A percentile compares a stretch with the other conserved stretches of the same genome.
phyloP scores from a whole-genome alignment of 2,797 vertebrate species.

The Galagoides demidoff region DNA sequence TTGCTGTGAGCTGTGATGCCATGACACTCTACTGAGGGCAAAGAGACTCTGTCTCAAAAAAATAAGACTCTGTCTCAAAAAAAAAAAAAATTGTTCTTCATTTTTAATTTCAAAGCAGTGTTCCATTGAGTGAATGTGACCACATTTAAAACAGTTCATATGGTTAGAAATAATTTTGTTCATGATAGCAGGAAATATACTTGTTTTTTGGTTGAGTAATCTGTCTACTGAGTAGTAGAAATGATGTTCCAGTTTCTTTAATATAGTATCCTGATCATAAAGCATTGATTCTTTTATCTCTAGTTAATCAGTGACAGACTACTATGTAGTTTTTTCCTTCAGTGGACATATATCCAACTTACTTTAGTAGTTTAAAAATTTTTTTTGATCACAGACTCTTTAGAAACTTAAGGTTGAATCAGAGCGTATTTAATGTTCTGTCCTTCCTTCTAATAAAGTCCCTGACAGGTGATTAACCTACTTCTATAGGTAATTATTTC shows the following conservation, averaged over 20 bases:
- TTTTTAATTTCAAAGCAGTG: constrained; percentile 33
- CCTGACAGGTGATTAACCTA: not conserved
- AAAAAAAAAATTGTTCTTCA: not conserved
- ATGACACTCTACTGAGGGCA: no score
- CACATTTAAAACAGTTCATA: not conserved
- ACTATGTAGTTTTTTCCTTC: not conserved
- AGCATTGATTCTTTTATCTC: not conserved
- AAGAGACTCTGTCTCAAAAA: no score
- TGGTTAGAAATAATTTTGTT: constrained; percentile 12
- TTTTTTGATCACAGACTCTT: constrained; percentile 28
- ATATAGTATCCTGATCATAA: not conserved
- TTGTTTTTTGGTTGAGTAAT: not conserved
- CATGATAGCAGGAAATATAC: not conserved
- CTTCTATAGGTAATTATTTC: not conserved
- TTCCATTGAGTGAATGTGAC: not conserved
- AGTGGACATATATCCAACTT: not conserved
- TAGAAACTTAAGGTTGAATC: not conserved
- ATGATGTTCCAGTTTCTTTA: not conserved
- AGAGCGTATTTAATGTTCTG: not conserved
- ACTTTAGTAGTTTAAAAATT: not conserved
- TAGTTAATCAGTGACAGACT: not conserved
- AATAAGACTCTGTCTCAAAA: no score
- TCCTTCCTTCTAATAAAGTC: not conserved
- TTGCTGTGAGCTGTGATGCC: no score
- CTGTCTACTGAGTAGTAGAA: not conserved